Conservation (phyloP, 1,140 invertebrate species). For the Maniola jurtina region DNA sequence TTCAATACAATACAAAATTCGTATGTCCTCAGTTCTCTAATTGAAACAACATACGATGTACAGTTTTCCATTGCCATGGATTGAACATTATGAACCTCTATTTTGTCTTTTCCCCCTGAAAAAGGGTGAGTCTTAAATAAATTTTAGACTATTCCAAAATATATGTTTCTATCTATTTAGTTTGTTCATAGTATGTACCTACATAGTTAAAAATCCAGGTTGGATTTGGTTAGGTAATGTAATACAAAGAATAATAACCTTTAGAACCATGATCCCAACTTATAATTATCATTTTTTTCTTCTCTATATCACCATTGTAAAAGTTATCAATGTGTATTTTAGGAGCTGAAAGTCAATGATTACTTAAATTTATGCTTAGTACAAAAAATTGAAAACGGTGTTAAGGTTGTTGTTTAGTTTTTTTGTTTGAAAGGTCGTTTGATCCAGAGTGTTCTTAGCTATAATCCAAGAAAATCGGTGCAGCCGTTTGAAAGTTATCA, state of each 20-base stretch:
- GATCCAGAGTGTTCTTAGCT: too few species aligned
- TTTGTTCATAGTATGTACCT: too few species aligned
- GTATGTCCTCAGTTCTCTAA: slow-evolving; percentile 42
- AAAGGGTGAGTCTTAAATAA: background rate
- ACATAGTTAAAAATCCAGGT: too few species aligned
- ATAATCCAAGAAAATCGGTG: too few species aligned
- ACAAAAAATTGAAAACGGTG: too few species aligned
- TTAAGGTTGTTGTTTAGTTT: too few species aligned
- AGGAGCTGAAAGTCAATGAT: background rate
- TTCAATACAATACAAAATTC: slow-evolving; percentile 41
- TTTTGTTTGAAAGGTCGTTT: too few species aligned
- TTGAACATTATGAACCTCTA: slow-evolving; percentile 10
- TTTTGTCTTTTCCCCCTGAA: slow-evolving; percentile 10
- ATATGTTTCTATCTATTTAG: too few species aligned
- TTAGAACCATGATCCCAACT: slow-evolving; percentile 3
- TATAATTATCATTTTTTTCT: slow-evolving; percentile 3
- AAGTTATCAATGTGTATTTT: background rate
- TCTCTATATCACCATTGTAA: background rate
- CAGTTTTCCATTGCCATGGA: slow-evolving; percentile 33
- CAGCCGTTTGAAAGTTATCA: too few species aligned
- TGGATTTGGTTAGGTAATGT: background rate
- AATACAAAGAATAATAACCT: background rate
- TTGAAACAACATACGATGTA: slow-evolving; percentile 27
- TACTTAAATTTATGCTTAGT: too few species aligned
- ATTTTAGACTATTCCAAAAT: background rate